phyloP scores from a whole-genome alignment of 2,888 invertebrate genomes.

The Cheilosia scutellata region DNA sequence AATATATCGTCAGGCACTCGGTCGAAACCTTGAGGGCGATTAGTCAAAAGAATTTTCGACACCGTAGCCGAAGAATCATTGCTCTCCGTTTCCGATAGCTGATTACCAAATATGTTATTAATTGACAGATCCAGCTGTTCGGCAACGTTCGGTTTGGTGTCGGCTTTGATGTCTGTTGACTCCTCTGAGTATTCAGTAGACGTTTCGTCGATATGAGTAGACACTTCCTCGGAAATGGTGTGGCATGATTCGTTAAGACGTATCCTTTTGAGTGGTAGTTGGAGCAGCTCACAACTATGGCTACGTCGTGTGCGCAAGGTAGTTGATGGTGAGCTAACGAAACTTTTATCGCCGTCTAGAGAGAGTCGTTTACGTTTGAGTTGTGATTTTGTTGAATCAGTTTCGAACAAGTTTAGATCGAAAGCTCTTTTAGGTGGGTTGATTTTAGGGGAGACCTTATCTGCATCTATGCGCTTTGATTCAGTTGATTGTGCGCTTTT shows the following conservation, averaged over 20 bases:
- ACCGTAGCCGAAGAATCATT: background rate
- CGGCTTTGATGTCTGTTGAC: background rate
- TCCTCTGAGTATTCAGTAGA: background rate
- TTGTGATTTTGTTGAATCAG: background rate
- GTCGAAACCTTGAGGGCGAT: slow-evolving; percentile 45
- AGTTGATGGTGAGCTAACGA: background rate
- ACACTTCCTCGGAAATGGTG: background rate
- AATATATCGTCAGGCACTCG: slow-evolving; percentile 53
- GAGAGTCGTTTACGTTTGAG: slow-evolving; percentile 19
- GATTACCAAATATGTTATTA: slow-evolving; percentile 30
- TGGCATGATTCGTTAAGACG: background rate
- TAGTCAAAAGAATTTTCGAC: slow-evolving; percentile 29
- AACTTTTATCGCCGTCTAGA: slow-evolving; percentile 16
- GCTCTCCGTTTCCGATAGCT: slow-evolving; percentile 16
- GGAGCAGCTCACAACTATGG: slow-evolving; percentile 5
- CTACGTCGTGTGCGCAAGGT: slow-evolving; percentile 9
- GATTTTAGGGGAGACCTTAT: too few species aligned
- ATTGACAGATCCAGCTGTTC: slow-evolving; percentile 44
- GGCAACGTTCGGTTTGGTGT: slow-evolving; percentile 6
- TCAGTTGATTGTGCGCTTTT: background rate
- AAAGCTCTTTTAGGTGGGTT: too few species aligned
- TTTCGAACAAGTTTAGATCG: too few species aligned
- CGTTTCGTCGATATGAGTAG: background rate
- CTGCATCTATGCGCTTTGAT: too few species aligned
- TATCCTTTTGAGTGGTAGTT: background rate